Evolutionary conservation across 2,113 vertebrate genomes (phyloP), one percentile per base, ranked within the genome.

Genomic region (Pomatostomus ruficeps): DNA sequence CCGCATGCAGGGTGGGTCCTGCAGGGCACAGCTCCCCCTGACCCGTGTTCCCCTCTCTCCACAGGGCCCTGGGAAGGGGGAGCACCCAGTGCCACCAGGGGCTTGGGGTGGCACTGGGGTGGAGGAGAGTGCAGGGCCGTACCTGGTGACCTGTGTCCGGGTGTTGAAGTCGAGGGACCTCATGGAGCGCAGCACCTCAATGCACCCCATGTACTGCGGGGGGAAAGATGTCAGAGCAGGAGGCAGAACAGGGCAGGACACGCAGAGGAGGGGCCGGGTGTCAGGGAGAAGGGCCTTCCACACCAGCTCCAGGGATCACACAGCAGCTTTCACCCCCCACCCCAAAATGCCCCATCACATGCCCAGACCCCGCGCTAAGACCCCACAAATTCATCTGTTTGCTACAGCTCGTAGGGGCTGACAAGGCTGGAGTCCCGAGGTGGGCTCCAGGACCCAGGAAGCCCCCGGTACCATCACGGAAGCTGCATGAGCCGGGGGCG

Each of bases 91-190:
- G 68, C 38, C 1, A 4, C 7, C 0, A 0, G 28, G 33, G 26
- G 8, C 31, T 63, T 21, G 0, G 2, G 29, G 21, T 14, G 70
- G 9, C 40, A 7, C 3, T 6, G 49, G 35, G 35, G 3, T 9
- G 59, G 0, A 0, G 33, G 48, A 25, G 12, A 35, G 31, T 0
- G 6, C 12, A 17, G 21, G 66, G 67, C 28, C 75, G 82, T 98
- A 99, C 99, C 99, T 99, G 70, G 99, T 99, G 95, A 99, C 99
- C 95, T 99, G 99, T 11, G 99, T 99, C 58, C 99, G 97, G 2
- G 99, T 99, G 97, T 98, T 99, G 96, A 99, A 99, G 95, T 99
- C 99, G 67, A 99, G 97, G 28, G 99, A 99, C 35, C 99, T 98
- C 99, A 99, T 99, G 29, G 99, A 99, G 61, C 99, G 99, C 61